Evolutionary conservation across 2,888 invertebrate genomes (phyloP), one percentile per base, ranked within the genome.

Genomic region (Meteorus cinctellus): DNA sequence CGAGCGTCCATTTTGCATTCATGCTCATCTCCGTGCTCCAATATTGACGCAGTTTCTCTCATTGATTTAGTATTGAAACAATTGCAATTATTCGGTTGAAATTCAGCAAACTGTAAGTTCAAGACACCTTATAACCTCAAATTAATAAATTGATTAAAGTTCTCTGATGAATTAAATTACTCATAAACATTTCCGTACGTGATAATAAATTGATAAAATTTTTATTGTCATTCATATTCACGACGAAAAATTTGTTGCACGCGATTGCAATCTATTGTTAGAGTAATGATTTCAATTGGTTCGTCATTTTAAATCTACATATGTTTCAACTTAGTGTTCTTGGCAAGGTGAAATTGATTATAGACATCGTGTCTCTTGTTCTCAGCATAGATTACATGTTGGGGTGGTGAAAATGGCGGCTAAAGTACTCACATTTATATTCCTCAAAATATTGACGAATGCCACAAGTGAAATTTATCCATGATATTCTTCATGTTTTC

Each of bases 391-490:
- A 41, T 41, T 41, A 14, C 41, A 66, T 67, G 29, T n/a, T 27
- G 24, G 12, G 14, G 4, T 27, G 19, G 12, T 34, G 4, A 69
- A 31, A 69, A 69, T 69, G 69, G 69, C 69, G 69, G 55, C 51
- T 51, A 34, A 14, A 51, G 51, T 19, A 19, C 31, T 55, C 51
- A 69, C 19, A n/a, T 55, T 19, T 10, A 48, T n/a, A n/a, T 48
- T 41, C 41, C 41, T 1, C 16, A 59, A 59, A 55, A 55, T 55
- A 45, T 19, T 0, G 6, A 69, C 4, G 4, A n/a, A 63, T 65
- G 59, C 19, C 19, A 41, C 41, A 60, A 27, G 14, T 24, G 12
- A 24, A 67, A 74, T 10, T 16, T 45, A 31, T 48, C 19, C 2
- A 41, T 34, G 41, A 62, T 41, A 24, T 19, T 51, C 4, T 63